Percentiles rank a stretch among this genome's conserved stretches.
Conservation (phyloP, 2,113 vertebrate genomes). For the Carlito syrichta region DNA sequence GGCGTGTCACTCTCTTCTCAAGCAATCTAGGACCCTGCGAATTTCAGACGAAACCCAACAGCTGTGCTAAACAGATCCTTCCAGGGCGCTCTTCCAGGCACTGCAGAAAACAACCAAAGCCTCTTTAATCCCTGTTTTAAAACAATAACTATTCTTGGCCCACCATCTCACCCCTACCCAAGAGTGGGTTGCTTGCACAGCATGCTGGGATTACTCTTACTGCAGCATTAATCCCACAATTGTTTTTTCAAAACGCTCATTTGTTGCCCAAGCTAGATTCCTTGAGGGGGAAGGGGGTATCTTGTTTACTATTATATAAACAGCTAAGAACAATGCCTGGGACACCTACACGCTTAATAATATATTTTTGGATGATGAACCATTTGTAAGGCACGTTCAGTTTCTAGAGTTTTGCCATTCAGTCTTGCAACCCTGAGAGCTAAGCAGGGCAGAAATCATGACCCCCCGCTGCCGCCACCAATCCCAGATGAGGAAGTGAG, state of each 20-base stretch:
- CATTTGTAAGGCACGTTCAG: not conserved
- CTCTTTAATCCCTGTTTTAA: constrained; percentile 30
- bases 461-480: too few species aligned
- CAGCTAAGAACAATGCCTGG: not conserved
- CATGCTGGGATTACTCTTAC: not conserved
- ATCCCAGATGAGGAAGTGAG: not conserved
- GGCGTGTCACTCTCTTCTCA: constrained; percentile 33
- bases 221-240: not conserved
- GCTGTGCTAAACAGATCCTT: constrained; percentile 46
- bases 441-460: not conserved
- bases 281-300: not conserved
- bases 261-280: not conserved
- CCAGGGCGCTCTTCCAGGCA: constrained; percentile 34
- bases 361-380: not conserved
- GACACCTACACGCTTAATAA: not conserved
- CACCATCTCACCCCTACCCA: not conserved
- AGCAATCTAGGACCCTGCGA: constrained; percentile 32
- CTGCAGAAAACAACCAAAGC: not conserved
- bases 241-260: not conserved
- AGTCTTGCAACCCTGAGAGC: not conserved
- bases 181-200: not conserved
- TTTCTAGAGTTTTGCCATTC: not conserved
- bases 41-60: constrained; percentile 28
- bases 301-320: not conserved
- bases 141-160: not conserved